A percentile compares a stretch with the other conserved stretches of the same genome.
phyloP scores from a whole-genome alignment of 2,113 vertebrate genomes.

The Phrynosoma platyrhinos region DNA sequence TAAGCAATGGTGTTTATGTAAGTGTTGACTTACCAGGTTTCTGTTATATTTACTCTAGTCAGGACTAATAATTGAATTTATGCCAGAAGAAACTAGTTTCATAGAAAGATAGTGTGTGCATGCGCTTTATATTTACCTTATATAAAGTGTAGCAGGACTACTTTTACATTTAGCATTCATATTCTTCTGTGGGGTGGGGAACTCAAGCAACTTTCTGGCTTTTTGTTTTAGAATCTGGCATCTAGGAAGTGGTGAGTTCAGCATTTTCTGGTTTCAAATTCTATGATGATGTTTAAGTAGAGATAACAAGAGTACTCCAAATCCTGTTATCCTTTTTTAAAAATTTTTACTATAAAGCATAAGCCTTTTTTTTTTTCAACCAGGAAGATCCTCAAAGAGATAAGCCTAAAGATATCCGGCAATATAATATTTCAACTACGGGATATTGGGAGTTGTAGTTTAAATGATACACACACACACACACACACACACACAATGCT shows the following conservation, averaged over 20 bases:
- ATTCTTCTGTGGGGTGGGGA: neutral
- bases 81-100: slow-evolving; percentile 1
- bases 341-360: neutral
- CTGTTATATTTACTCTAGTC: too few species aligned
- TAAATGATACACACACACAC: neutral
- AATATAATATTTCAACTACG: neutral
- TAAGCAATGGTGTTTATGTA: too few species aligned
- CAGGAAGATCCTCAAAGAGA: neutral
- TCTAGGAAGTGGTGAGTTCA: neutral
- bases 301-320: neutral
- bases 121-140: too few species aligned
- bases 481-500: neutral
- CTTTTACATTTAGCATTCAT: neutral
- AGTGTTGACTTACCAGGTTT: too few species aligned
- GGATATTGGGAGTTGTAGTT: neutral
- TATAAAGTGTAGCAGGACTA: neutral
- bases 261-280: neutral
- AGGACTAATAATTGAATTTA: too few species aligned
- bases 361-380: neutral
- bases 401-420: neutral
- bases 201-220: neutral
- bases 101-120: neutral
- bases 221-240: neutral
- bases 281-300: neutral
- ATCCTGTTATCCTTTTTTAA: neutral